Evolutionary conservation across 2,888 invertebrate genomes (phyloP), one percentile per base, ranked within the genome.

Genomic region (Blastobasis lacticolella): DNA sequence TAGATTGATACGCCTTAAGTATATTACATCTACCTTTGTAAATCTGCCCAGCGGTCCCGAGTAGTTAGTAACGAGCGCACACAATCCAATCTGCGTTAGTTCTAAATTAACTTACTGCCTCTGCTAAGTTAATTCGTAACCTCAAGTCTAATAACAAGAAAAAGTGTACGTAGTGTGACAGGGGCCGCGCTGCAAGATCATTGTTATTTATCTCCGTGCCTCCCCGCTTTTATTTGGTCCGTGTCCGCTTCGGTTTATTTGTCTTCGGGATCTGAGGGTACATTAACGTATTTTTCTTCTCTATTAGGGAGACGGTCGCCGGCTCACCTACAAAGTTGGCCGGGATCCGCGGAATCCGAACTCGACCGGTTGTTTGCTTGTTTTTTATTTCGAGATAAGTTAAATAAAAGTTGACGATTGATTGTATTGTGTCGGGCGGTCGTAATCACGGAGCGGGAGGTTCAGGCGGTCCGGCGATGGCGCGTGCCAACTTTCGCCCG

Each of bases 231-330:
- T 86, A 85, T 86, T 85, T 83, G 79, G 77, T 74, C 76, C 82
- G 75, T 81, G 82, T 82, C 80, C 76, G 78, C 75, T 72, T 75
- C 75, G 67, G 76, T 86, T 87, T 88, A 84, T 88, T 88, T 88
- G 85, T 88, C 85, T 87, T 87, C 67, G 77, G 78, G 78, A 81
- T 86, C 84, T 78, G 79, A 78, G 82, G 83, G 82, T 87, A 87
- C 81, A 88, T 87, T 87, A 86, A 84, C 85, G 87, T 87, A 87
- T 88, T 88, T 88, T 88, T 87, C 86, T 88, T 88, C 81, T 84
- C 81, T 86, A 86, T 87, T 87, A 88, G 81, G 77, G 75, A 75
- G 81, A 79, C 81, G 76, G 82, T 81, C 78, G 75, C 64, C 73
- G 75, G 71, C 77, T 84, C 78, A 87, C 85, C 85, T 87, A 78